Percentiles rank a stretch among this genome's conserved stretches.
Conservation (phyloP, 2,888 invertebrate genomes). For the Aethes cnicana region DNA sequence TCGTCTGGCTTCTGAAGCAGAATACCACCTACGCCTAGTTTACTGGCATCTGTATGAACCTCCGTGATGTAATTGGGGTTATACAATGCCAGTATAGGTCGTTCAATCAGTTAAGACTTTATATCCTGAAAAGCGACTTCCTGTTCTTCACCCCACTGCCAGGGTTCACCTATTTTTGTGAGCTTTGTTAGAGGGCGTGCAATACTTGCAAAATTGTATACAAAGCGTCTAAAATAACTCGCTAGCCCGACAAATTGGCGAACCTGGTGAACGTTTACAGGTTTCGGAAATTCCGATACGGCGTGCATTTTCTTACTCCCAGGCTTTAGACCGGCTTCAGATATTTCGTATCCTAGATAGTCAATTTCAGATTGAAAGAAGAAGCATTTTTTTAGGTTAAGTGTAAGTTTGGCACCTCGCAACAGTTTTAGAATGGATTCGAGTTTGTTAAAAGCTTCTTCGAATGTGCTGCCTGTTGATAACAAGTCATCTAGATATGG, state of each 20-base stretch:
- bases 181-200: background rate
- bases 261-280: background rate
- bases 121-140: background rate
- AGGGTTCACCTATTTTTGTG: background rate
- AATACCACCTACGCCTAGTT: constrained; percentile 25
- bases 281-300: background rate
- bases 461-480: constrained; percentile 30
- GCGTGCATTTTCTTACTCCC: background rate
- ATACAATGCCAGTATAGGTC: constrained; percentile 27
- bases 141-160: constrained; percentile 4
- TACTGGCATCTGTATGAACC: constrained; percentile 27
- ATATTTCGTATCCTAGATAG: background rate
- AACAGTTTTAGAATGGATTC: constrained; percentile 24
- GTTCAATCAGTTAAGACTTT: background rate
- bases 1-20: constrained; percentile 14
- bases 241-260: background rate
- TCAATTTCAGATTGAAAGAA: background rate
- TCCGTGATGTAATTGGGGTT: constrained; percentile 21
- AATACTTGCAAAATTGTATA: background rate
- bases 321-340: background rate
- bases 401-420: constrained; percentile 25
- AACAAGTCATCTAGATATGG: constrained; percentile 43
- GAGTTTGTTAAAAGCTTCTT: constrained; percentile 28
- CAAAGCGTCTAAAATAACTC: constrained; percentile 2
- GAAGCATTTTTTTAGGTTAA: constrained; percentile 21